These are phyloP conservation scores for Papilio gigon DNA, from an alignment of 2,888 invertebrate species.

Conservation along the genomic window DNA sequence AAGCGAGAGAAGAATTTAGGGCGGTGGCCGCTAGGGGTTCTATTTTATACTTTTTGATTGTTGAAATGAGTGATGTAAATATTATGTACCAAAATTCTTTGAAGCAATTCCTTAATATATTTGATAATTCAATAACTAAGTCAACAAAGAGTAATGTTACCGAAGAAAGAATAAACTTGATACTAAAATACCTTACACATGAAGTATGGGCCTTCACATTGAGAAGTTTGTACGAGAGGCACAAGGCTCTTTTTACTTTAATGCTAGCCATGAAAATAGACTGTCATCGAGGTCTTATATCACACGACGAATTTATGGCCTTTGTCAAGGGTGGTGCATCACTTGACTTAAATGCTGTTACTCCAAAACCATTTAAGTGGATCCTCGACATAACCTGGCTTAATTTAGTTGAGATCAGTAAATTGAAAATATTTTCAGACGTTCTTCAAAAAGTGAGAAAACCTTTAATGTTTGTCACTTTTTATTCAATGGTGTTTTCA, in stretches of 20 bases:
- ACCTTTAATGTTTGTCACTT: conserved; percentile 4
- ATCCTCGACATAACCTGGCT: conserved; percentile 98
- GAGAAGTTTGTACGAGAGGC: conserved; percentile 95
- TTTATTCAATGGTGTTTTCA: neutral
- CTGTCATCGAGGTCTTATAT: conserved; percentile 89
- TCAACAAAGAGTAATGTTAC: conserved; percentile 93
- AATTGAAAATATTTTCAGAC: conserved; percentile 89
- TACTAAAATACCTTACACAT: conserved; percentile 93
- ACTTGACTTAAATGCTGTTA: conserved; percentile 94
- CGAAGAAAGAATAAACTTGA: conserved; percentile 93
- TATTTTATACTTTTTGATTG: conserved; percentile 96
- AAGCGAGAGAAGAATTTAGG: conserved; percentile 96
- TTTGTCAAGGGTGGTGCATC: conserved; percentile 99
- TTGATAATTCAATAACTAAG: conserved; percentile 96
- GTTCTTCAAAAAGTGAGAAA: conserved; percentile 86
- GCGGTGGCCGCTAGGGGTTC: conserved; percentile 97
- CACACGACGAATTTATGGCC: conserved; percentile 95
- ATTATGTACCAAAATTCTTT: conserved; percentile 98
- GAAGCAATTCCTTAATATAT: conserved; percentile 95
- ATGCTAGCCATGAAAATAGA: conserved; percentile 98
- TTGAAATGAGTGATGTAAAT: conserved; percentile 98
- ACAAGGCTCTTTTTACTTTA: conserved; percentile 95
- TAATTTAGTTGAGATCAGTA: conserved; percentile 96
- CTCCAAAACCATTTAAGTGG: conserved; percentile 96
- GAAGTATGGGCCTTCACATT: conserved; percentile 97